phyloP scores from a whole-genome alignment of 2,888 invertebrate genomes.

The Dasysyrphus albostriatus region DNA sequence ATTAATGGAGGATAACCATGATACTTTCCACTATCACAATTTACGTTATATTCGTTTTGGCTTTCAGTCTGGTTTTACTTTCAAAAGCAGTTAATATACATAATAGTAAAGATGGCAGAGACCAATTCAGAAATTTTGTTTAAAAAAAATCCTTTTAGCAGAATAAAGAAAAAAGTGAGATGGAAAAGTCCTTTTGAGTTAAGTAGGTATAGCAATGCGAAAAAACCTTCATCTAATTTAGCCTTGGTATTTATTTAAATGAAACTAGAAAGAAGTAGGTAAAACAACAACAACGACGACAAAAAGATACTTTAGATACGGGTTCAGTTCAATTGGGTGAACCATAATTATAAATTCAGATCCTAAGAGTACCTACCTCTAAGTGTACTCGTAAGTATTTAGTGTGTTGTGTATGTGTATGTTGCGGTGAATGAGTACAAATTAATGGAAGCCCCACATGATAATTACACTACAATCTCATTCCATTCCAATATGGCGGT shows the following conservation, averaged over 20 bases:
- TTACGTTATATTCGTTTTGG: constrained; percentile 25
- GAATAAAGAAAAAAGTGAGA: background rate
- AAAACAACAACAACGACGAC: too few species aligned
- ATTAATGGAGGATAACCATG: constrained; percentile 22
- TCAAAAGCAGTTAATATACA: constrained; percentile 15
- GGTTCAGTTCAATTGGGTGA: constrained; percentile 42
- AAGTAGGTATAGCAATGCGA: background rate
- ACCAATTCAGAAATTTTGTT: background rate
- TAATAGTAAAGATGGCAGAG: background rate
- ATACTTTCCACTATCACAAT: constrained; percentile 1
- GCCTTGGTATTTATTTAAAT: constrained; percentile 42
- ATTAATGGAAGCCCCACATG: constrained; percentile 54
- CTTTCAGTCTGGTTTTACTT: constrained; percentile 29
- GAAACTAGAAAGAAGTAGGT: background rate
- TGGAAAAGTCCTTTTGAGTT: background rate
- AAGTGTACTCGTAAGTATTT: background rate
- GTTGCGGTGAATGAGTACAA: constrained; percentile 47
- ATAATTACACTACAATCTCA: constrained; percentile 52
- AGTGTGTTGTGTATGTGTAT: constrained; percentile 12
- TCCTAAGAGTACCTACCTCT: too few species aligned
- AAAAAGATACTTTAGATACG: constrained; percentile 35
- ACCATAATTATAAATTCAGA: constrained; percentile 43
- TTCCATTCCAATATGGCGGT: background rate
- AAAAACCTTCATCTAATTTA: constrained; percentile 17
- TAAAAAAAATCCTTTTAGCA: constrained; percentile 27